phyloP scores from a whole-genome alignment of 2,888 invertebrate species.

The Proisotoma minuta region DNA sequence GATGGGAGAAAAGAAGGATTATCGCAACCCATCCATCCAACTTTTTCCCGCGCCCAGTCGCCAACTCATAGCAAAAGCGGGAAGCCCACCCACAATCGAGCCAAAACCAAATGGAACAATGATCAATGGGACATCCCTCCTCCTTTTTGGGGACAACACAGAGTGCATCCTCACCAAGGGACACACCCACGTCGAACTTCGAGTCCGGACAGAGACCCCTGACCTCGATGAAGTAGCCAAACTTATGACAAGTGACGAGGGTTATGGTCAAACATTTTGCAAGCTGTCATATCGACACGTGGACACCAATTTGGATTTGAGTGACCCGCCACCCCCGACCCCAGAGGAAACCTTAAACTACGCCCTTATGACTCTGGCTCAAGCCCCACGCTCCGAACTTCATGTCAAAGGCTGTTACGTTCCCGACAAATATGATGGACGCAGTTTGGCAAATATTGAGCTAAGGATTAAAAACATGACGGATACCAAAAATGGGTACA shows the following conservation, averaged over 20 bases:
- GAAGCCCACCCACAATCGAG: neutral
- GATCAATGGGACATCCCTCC: neutral
- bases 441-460: no score
- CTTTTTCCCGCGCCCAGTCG: neutral
- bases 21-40: conserved; percentile 12
- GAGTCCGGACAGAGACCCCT: no score
- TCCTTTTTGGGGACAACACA: neutral
- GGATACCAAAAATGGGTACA: no score
- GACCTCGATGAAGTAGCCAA: neutral
- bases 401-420: no score
- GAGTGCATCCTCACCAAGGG: conserved; percentile 10
- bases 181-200: neutral
- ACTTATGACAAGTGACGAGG: neutral
- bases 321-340: neutral
- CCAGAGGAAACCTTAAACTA: no score
- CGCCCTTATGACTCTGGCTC: no score
- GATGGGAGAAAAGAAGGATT: conserved; percentile 25
- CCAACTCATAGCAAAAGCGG: neutral
- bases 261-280: neutral
- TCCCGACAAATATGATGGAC: no score
- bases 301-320: neutral
- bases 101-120: neutral
- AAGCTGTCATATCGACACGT: neutral
- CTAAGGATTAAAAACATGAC: no score
- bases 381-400: no score